Evolutionary conservation across 2,113 vertebrate genomes (phyloP), one percentile per base, ranked within the genome.

Genomic region (Mustela lutreola): DNA sequence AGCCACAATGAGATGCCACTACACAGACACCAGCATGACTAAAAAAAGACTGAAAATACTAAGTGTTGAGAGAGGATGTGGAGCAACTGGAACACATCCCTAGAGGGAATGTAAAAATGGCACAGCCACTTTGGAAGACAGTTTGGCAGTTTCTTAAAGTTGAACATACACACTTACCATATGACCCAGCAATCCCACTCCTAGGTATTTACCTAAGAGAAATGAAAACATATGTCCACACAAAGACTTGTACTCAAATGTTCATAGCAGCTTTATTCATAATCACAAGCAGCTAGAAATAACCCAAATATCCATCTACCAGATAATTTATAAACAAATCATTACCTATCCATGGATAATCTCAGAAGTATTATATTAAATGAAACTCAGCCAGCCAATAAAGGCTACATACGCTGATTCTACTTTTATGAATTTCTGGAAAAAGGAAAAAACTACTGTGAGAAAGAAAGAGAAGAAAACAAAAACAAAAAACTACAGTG

Each of bases 171-270:
- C 53, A 92, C 91, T 85, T 85, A 93, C 85, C 71, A 93, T 48
- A 73, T 39, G 36, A 90, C 85, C 93, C 90, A 84, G 89, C 70
- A 92, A 95, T 83, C 70, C 79, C 84, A 89, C 78, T 92, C 84
- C 84, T 89, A 97, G 50, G 78, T 70, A 95, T 92, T 90, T 60
- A 96, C 83, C 95, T 87, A 70, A 95, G 89, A 89, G 78, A 95
- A 89, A 89, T 28, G n/a, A 93, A 96, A 83, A 90, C 79, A 89
- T 42, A 83, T 65, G 53, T 79, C 84, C 70, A 76, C 84, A 97
- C 89, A 89, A 88, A 95, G 60, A 97, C 89, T 53, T 79, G 60
- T 70, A 92, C 70, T 92, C 88, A 89, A 89, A 78, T 84, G 42
- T 92, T 95, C 85, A 89, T 7, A 70, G 50, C 62, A 95, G 50